These are phyloP conservation scores for Bactericera cockerelli DNA, from an alignment of 1,140 invertebrate genomes.

Conservation along the genomic window DNA sequence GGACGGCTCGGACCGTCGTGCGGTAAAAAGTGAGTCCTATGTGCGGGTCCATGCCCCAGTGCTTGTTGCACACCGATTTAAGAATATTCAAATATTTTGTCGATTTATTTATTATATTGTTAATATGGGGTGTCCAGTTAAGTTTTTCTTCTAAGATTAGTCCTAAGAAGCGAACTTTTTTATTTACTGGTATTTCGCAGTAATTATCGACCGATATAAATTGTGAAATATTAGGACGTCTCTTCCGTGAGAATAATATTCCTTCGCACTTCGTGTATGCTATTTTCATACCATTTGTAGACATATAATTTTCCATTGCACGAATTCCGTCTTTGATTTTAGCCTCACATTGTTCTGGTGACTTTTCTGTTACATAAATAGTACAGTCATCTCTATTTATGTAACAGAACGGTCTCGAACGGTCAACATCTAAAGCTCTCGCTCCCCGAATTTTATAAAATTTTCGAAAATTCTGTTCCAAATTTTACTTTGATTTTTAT, in stretches of 20 bases:
- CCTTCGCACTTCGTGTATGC: neutral
- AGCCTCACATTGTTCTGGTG: neutral
- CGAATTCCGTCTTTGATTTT: neutral
- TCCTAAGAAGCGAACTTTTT: neutral
- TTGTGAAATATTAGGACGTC: neutral
- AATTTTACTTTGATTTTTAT: no score
- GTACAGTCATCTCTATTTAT: neutral
- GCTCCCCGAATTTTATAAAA: no score
- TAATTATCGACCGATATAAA: neutral
- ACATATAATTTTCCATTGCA: neutral
- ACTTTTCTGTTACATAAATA: neutral
- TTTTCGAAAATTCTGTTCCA: no score
- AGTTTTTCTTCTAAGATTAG: neutral
- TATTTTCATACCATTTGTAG: neutral
- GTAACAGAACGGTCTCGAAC: no score
- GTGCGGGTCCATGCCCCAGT: neutral
- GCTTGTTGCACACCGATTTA: neutral
- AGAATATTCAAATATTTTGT: neutral
- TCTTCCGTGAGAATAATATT: neutral
- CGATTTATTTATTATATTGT: neutral
- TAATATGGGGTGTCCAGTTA: neutral
- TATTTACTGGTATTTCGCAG: neutral
- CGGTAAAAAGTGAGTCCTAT: neutral
- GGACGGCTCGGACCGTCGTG: neutral
- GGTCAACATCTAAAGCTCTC: no score